These are phyloP conservation scores for Pelodiscus sinensis DNA, from an alignment of 2,113 vertebrate genomes.

Conservation along the genomic window DNA sequence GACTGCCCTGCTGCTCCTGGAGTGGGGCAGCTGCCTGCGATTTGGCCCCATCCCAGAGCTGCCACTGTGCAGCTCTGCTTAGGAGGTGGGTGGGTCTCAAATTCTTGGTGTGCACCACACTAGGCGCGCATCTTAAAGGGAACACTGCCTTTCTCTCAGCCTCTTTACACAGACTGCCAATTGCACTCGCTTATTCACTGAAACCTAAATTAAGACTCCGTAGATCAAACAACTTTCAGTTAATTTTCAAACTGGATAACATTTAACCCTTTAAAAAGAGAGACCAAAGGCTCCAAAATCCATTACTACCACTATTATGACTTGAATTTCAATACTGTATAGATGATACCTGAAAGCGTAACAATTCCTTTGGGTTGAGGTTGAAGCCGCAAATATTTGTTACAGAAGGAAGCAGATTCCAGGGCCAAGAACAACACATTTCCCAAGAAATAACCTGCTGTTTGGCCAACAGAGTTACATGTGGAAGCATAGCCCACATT, in stretches of 20 bases:
- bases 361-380: constrained; percentile 91
- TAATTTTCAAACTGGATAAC: not conserved
- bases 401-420: constrained; percentile 96
- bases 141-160: not conserved
- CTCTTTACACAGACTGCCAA: not conserved
- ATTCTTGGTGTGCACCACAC: too few relatives aligned
- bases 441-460: constrained; percentile 96
- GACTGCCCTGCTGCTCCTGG: too few relatives aligned
- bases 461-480: constrained; percentile 98
- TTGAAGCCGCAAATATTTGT: constrained; percentile 91
- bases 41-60: too few relatives aligned
- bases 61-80: too few relatives aligned
- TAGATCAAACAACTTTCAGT: rapidly evolving
- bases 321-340: rapidly evolving
- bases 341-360: constrained; percentile 90
- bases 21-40: too few relatives aligned
- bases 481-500: constrained; percentile 98
- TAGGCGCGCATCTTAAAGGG: too few relatives aligned
- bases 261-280: too few relatives aligned
- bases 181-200: not conserved
- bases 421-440: constrained; percentile 97
- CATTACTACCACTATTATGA: not conserved
- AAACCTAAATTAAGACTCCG: not conserved
- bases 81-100: too few relatives aligned
- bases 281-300: not conserved